phyloP scores from a whole-genome alignment of 2,888 invertebrate genomes.

The Metacarcinus magister region DNA sequence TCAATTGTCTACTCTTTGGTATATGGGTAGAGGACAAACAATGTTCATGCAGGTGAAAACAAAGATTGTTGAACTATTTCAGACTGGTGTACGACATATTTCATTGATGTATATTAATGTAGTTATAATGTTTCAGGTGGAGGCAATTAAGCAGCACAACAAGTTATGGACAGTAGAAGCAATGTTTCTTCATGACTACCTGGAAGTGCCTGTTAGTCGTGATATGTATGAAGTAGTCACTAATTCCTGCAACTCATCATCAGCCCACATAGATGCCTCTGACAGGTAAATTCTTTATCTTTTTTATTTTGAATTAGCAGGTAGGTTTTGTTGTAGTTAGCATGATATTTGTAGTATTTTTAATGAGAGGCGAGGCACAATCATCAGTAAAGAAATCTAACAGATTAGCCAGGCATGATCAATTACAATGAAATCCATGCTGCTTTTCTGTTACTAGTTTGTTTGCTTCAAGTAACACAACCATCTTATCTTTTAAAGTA shows the following conservation, averaged over 20 bases:
- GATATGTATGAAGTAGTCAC: conserved; percentile 73
- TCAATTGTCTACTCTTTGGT: too few relatives aligned
- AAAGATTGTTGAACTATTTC: not conserved
- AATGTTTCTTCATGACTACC: conserved; percentile 81
- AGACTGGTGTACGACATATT: not conserved
- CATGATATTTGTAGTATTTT: too few relatives aligned
- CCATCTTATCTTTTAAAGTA: too few relatives aligned
- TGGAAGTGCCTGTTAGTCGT: conserved; percentile 81
- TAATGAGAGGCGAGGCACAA: too few relatives aligned
- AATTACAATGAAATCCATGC: too few relatives aligned
- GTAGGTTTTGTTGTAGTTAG: too few relatives aligned
- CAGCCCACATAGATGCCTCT: conserved; percentile 67
- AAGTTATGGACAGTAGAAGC: conserved; percentile 81
- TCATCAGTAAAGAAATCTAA: too few relatives aligned
- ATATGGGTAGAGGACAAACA: too few relatives aligned
- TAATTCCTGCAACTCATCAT: conserved; percentile 62
- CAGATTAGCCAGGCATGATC: too few relatives aligned
- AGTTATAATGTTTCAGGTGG: conserved; percentile 73
- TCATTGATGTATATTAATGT: not conserved
- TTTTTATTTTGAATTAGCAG: not conserved
- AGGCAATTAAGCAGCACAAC: conserved; percentile 81
- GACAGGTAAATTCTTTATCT: conserved; percentile 63
- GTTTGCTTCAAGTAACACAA: too few relatives aligned
- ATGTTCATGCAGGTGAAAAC: not conserved
- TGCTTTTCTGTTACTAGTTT: too few relatives aligned